Evolutionary conservation across 2,888 invertebrate genomes (phyloP).

Genomic region (Apoda limacodes): DNA sequence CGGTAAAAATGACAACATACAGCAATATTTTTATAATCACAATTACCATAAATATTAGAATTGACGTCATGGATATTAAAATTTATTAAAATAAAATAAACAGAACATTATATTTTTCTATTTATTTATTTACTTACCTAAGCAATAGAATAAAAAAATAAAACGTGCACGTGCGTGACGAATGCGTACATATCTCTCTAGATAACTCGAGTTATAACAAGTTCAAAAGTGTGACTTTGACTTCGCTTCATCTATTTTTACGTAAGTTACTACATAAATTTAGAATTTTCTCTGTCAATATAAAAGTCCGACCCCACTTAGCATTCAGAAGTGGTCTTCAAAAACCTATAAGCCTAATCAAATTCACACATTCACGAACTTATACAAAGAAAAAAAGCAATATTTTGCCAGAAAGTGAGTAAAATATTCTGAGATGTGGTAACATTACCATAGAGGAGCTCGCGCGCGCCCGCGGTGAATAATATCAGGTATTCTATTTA

Average conservation of each 20-base stretch:
- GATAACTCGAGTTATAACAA: too few relatives aligned
- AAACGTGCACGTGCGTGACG: too few relatives aligned
- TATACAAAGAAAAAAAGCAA: too few relatives aligned
- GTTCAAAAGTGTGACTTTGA: too few relatives aligned
- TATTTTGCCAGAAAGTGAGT: conserved; percentile 5
- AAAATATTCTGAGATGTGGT: conserved; percentile 18
- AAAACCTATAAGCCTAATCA: conserved; percentile 8
- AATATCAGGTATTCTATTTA: conserved; percentile 32
- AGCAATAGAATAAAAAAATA: too few relatives aligned
- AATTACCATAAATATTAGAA: too few relatives aligned
- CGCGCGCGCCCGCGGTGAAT: conserved; percentile 15
- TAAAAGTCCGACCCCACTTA: conserved; percentile 1
- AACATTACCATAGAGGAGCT: conserved; percentile 23
- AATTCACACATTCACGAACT: conserved; percentile 9
- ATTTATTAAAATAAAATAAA: background rate
- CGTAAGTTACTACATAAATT: too few relatives aligned
- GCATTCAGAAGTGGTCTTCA: conserved; percentile 6
- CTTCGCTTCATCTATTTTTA: too few relatives aligned
- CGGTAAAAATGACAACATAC: too few relatives aligned
- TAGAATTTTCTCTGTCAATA: background rate
- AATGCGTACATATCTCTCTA: too few relatives aligned
- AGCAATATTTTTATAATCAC: too few relatives aligned
- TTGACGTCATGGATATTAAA: background rate
- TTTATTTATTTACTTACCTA: background rate
- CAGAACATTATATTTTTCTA: background rate